Evolutionary conservation across 1,140 invertebrate species (phyloP).

Genomic region (Zaprionus nigranus): DNA sequence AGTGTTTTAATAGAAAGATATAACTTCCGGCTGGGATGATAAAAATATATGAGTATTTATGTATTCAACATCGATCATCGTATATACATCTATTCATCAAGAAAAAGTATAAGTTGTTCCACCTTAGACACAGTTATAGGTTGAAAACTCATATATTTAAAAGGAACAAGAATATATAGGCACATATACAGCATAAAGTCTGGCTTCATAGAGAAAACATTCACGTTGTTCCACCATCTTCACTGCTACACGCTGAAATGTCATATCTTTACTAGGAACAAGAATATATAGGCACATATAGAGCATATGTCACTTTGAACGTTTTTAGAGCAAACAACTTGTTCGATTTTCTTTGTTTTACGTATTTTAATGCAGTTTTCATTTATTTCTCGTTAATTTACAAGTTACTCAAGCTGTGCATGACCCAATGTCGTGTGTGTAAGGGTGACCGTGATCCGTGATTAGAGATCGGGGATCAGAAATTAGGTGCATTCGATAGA

Average conservation of each 20-base stretch:
- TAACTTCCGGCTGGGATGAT: no score
- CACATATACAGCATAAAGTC: background rate
- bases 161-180: background rate
- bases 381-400: slow-evolving; percentile 5
- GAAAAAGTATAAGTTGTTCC: no score
- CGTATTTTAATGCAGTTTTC: background rate
- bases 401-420: slow-evolving; percentile 7
- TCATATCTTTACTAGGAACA: background rate
- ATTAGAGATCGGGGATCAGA: background rate
- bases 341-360: background rate
- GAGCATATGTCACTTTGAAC: background rate
- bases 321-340: background rate
- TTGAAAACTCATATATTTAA: background rate
- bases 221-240: no score
- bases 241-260: background rate
- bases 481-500: slow-evolving; percentile 27
- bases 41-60: no score
- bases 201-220: no score
- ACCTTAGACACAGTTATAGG: background rate
- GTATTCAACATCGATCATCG: no score
- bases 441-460: background rate
- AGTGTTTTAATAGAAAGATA: no score
- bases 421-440: slow-evolving; percentile 7
- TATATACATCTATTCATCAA: background rate
- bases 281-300: background rate